A percentile compares a stretch with the other conserved stretches of the same genome.
phyloP scores from a whole-genome alignment of 2,888 invertebrate species.

The Catocala sponsa region DNA sequence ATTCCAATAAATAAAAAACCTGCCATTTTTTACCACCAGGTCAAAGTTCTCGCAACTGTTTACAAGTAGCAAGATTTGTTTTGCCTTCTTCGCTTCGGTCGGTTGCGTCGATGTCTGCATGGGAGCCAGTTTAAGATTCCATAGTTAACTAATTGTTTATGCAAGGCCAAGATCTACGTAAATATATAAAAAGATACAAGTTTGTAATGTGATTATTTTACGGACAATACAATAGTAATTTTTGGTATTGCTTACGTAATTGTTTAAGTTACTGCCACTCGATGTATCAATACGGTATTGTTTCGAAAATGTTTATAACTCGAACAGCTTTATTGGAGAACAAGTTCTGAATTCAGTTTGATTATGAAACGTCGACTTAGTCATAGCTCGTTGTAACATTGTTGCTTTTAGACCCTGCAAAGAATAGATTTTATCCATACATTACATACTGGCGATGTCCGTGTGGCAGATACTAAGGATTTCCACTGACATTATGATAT shows the following conservation, averaged over 20 bases:
- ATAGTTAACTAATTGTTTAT: conserved; percentile 29
- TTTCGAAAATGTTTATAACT: conserved; percentile 48
- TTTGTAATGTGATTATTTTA: conserved; percentile 37
- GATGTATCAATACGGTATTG: conserved; percentile 22
- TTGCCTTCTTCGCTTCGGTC: conserved; percentile 21
- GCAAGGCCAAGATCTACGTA: conserved; percentile 26
- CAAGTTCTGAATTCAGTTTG: conserved; percentile 2
- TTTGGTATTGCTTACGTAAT: conserved; percentile 31
- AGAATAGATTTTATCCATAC: no score
- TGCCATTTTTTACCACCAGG: not conserved
- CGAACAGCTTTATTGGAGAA: conserved; percentile 30
- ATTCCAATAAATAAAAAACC: not conserved
- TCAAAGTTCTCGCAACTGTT: conserved; percentile 5
- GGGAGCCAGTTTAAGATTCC: conserved; percentile 23
- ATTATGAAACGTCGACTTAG: conserved; percentile 1
- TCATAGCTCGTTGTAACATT: not conserved
- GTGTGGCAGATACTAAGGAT: no score
- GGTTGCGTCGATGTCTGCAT: conserved; percentile 21
- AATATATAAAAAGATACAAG: conserved; percentile 18
- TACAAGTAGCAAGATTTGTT: conserved; percentile 29
- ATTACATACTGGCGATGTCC: no score
- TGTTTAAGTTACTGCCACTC: conserved; percentile 23
- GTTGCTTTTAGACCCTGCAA: not conserved
- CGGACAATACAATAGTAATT: conserved; percentile 36
- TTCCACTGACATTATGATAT: no score